These are phyloP conservation scores for Lasioglossum lativentre DNA, from an alignment of 2,888 invertebrate species.

Conservation along the genomic window DNA sequence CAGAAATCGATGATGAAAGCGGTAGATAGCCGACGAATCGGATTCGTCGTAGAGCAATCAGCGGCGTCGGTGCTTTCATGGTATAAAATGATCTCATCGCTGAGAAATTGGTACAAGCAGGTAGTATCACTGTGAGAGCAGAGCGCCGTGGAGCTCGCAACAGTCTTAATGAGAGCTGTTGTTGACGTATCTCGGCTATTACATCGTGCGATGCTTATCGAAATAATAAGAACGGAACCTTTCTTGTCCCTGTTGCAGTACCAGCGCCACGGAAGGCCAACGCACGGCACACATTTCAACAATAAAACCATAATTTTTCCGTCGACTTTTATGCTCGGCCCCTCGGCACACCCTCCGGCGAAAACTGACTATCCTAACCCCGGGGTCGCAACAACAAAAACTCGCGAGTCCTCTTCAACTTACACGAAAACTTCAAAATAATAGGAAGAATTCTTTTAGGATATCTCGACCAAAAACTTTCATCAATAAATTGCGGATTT, in stretches of 20 bases:
- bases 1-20: conserved; percentile 37
- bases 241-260: conserved; percentile 36
- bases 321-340: not conserved
- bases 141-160: conserved; percentile 35
- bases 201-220: conserved; percentile 55
- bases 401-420: not conserved
- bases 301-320: conserved; percentile 15
- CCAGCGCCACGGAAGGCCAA: conserved; percentile 40
- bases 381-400: not conserved
- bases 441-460: no score
- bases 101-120: conserved; percentile 57
- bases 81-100: conserved; percentile 51
- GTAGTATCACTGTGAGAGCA: conserved; percentile 54
- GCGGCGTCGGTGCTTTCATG: conserved; percentile 12
- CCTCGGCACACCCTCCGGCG: not conserved
- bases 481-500: no score
- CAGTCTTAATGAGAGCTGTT: conserved; percentile 51
- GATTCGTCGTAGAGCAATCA: conserved; percentile 15
- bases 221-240: conserved; percentile 53
- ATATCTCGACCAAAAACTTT: no score
- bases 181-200: conserved; percentile 49
- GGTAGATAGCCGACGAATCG: conserved; percentile 20
- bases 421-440: not conserved
- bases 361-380: not conserved
- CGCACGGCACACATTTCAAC: conserved; percentile 24